Evolutionary conservation across 2,113 vertebrate genomes (phyloP).

Genomic region (Potamarius usumacintae): DNA sequence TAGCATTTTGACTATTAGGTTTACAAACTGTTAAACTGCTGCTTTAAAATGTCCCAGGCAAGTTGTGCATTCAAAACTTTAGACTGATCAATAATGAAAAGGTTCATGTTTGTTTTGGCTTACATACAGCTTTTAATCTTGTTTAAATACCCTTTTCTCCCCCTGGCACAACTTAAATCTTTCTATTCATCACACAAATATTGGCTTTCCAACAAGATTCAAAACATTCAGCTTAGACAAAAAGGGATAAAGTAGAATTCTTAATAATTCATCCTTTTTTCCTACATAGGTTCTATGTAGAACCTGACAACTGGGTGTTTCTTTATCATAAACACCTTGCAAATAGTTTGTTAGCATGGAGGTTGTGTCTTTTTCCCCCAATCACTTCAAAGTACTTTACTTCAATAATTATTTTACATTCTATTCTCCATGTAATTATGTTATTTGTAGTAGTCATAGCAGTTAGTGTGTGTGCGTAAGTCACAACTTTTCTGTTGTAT

Average conservation of each 20-base stretch:
- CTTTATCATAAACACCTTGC: neutral
- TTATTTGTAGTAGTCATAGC: too few relatives aligned
- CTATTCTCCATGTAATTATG: too few relatives aligned
- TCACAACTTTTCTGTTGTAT: too few relatives aligned
- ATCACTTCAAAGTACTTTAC: too few relatives aligned
- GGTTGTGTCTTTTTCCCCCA: too few relatives aligned
- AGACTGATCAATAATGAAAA: conserved; percentile 15
- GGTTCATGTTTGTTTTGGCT: conserved; percentile 22
- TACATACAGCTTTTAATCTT: neutral
- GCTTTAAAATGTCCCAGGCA: neutral
- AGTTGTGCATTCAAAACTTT: neutral
- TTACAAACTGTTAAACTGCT: neutral
- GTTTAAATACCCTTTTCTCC: neutral
- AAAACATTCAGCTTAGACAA: neutral
- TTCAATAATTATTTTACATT: too few relatives aligned
- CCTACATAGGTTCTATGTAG: neutral
- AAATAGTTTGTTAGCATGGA: too few relatives aligned
- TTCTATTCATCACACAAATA: neutral
- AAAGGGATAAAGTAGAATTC: neutral
- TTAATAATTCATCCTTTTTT: neutral
- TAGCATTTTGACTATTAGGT: neutral
- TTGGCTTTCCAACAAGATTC: neutral
- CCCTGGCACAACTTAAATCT: neutral
- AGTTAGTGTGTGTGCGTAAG: too few relatives aligned
- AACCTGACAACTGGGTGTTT: neutral